Conservation (phyloP, 2,888 invertebrate species). For the Thera obeliscata region DNA sequence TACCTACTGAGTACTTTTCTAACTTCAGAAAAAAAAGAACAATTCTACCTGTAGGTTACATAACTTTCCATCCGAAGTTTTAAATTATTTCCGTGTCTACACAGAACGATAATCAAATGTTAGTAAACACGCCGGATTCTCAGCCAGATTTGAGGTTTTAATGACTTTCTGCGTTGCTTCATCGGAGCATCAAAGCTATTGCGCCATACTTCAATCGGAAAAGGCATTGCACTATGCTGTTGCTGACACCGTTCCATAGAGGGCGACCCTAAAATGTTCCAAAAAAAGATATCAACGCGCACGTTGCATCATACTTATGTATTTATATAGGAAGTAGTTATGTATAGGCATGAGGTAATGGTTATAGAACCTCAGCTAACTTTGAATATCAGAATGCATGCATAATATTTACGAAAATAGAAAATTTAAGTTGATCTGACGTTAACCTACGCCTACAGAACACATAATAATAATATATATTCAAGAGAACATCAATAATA, state of each 20-base stretch:
- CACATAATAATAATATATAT: too few species aligned
- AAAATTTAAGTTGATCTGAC: too few species aligned
- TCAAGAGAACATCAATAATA: too few species aligned
- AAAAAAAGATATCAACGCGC: constrained; percentile 36
- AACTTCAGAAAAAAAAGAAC: too few species aligned
- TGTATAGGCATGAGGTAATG: too few species aligned
- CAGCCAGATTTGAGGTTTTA: constrained; percentile 48
- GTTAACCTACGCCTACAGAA: too few species aligned
- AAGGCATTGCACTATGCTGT: constrained; percentile 51
- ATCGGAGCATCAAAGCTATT: constrained; percentile 42
- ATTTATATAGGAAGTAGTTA: too few species aligned
- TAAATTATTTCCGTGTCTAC: neutral
- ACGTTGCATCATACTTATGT: constrained; percentile 3
- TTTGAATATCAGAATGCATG: too few species aligned
- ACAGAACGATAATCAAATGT: constrained; percentile 11
- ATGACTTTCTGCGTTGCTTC: constrained; percentile 52
- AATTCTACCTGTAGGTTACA: too few species aligned
- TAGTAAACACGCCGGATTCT: constrained; percentile 23
- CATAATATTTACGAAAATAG: too few species aligned
- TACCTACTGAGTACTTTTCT: too few species aligned
- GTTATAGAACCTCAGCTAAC: too few species aligned
- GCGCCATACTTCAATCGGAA: constrained; percentile 36
- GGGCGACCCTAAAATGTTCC: constrained; percentile 36
- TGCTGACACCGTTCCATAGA: constrained; percentile 43
- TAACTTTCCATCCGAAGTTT: neutral